A percentile compares a stretch with the other conserved stretches of the same genome.
Evolutionary conservation across 2,888 invertebrate genomes (phyloP).

Genomic region (Cremastobaeus sp.): DNA sequence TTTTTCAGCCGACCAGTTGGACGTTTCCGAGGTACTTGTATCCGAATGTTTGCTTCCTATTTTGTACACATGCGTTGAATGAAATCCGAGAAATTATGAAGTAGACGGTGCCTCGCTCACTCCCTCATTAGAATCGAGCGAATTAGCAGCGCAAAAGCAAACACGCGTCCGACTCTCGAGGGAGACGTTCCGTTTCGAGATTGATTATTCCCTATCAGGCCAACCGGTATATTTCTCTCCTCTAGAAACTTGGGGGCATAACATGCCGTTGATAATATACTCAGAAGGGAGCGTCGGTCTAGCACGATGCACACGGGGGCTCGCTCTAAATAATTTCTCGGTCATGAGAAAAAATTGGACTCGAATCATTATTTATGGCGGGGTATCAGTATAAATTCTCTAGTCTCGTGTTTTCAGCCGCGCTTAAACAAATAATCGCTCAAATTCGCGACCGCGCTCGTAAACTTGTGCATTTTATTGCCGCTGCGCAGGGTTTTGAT

Average conservation of each 20-base stretch:
- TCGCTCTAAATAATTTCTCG: constrained; percentile 39
- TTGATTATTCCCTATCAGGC: constrained; percentile 77
- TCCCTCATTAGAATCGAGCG: constrained; percentile 73
- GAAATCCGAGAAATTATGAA: constrained; percentile 46
- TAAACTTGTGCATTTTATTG: no score
- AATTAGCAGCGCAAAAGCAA: constrained; percentile 73
- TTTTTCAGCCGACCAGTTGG: not conserved
- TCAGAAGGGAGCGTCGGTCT: constrained; percentile 50
- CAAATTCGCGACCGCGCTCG: no score
- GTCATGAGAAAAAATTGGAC: constrained; percentile 29
- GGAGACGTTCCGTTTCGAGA: constrained; percentile 71
- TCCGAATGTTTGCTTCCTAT: constrained; percentile 38
- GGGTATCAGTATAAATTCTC: constrained; percentile 29
- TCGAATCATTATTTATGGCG: constrained; percentile 39
- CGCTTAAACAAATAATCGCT: not conserved
- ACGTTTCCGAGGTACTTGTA: not conserved
- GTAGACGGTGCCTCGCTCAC: constrained; percentile 42
- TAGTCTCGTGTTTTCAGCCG: no score
- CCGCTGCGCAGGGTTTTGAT: no score
- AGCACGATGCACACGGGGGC: constrained; percentile 38
- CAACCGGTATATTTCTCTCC: constrained; percentile 68
- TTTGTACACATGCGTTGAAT: constrained; percentile 23
- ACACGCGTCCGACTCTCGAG: constrained; percentile 66
- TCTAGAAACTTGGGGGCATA: constrained; percentile 66
- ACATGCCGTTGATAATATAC: constrained; percentile 59